Conservation (phyloP, 2,888 invertebrate genomes). For the Lymantria monacha region DNA sequence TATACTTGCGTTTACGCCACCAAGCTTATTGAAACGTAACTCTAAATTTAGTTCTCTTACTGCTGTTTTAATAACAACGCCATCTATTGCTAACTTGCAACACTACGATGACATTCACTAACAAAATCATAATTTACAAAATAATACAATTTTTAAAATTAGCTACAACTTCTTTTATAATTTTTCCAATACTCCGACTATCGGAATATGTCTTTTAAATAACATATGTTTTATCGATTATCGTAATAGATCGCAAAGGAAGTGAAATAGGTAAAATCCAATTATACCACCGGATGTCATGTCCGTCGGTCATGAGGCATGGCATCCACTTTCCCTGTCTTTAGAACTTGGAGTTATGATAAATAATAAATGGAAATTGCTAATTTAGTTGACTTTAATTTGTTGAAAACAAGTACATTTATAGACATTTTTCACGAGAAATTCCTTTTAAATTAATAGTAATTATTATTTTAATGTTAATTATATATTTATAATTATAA, state of each 20-base stretch:
- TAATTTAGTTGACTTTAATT: too few species aligned
- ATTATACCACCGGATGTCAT: constrained; percentile 27
- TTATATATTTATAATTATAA: too few species aligned
- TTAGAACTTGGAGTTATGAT: constrained; percentile 19
- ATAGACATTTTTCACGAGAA: too few species aligned
- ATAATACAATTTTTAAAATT: neutral
- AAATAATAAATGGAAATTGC: constrained; percentile 11
- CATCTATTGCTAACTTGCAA: constrained; percentile 42
- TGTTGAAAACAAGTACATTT: too few species aligned
- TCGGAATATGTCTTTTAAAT: too few species aligned
- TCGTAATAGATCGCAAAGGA: constrained; percentile 43
- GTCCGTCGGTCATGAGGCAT: constrained; percentile 27
- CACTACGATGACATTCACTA: constrained; percentile 11
- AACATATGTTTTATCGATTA: constrained; percentile 26
- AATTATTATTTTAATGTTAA: too few species aligned
- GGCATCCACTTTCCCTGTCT: constrained; percentile 39
- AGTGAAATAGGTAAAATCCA: constrained; percentile 38
- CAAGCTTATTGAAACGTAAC: rapidly evolving
- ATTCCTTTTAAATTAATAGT: too few species aligned
- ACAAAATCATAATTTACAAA: too few species aligned
- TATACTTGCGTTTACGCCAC: constrained; percentile 24
- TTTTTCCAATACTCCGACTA: too few species aligned
- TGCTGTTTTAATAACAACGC: constrained; percentile 30
- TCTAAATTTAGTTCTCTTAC: constrained; percentile 26
- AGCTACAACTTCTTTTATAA: neutral